phyloP scores from a whole-genome alignment of 2,797 vertebrate genomes.

The Lacerta viridis region DNA sequence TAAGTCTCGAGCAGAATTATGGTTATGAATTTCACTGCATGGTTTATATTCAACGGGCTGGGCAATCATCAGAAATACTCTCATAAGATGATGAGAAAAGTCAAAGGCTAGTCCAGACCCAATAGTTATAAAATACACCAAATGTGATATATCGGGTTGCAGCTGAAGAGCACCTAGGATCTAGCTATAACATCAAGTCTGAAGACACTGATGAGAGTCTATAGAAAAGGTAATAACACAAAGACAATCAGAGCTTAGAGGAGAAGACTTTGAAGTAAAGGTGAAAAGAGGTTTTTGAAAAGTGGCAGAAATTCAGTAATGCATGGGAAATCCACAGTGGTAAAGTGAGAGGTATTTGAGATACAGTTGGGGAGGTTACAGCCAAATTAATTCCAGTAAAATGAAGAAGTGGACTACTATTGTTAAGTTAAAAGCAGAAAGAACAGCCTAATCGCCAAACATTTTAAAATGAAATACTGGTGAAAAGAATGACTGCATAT shows the following conservation, averaged over 20 bases:
- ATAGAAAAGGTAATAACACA: slow-evolving; percentile 43
- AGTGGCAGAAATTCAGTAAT: slow-evolving; percentile 42
- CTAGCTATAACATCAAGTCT: slow-evolving; percentile 30
- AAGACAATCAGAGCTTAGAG: slow-evolving; percentile 27
- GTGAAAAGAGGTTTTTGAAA: slow-evolving; percentile 34
- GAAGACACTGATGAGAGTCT: slow-evolving; percentile 38
- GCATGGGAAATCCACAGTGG: slow-evolving; percentile 20
- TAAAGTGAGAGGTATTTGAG: slow-evolving; percentile 33
- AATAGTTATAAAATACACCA: slow-evolving; percentile 47
- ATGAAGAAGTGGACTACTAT: not conserved
- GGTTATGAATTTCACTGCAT: slow-evolving; percentile 54
- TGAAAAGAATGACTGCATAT: slow-evolving; percentile 28
- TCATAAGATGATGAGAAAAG: slow-evolving; percentile 45
- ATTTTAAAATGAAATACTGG: slow-evolving; percentile 43
- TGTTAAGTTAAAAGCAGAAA: slow-evolving; percentile 30
- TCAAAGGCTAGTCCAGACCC: slow-evolving; percentile 58
- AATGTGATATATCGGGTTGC: slow-evolving; percentile 45
- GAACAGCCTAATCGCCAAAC: slow-evolving; percentile 27
- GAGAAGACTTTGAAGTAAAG: slow-evolving; percentile 54
- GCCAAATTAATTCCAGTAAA: slow-evolving; percentile 30
- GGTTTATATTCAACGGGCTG: slow-evolving; percentile 34
- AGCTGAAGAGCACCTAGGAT: slow-evolving; percentile 35
- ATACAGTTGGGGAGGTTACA: slow-evolving; percentile 16
- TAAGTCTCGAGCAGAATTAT: slow-evolving; percentile 44
- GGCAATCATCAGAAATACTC: slow-evolving; percentile 50